Conservation (phyloP, 2,113 vertebrate species). For the Gallinago media region DNA sequence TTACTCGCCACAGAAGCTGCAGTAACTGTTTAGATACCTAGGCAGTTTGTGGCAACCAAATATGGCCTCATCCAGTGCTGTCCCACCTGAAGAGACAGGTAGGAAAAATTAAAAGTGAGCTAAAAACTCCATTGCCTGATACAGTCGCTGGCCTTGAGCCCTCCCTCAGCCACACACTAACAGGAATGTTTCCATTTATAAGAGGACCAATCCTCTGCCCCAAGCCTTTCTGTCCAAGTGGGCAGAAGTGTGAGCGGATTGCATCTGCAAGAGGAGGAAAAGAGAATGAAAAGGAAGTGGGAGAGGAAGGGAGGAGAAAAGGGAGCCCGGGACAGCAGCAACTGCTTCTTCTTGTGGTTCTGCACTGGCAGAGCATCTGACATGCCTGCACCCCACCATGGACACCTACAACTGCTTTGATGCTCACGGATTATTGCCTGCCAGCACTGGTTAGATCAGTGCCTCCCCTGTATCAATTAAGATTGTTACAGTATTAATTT, state of each 20-base stretch:
- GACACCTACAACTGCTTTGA: not conserved
- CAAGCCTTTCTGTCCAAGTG: not conserved
- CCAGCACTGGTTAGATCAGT: not conserved
- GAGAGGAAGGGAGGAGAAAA: not conserved
- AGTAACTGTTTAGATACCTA: too few species aligned
- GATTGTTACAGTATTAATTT: not conserved
- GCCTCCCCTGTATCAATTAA: not conserved
- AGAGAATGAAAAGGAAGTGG: not conserved
- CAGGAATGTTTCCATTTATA: not conserved
- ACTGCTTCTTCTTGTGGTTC: not conserved
- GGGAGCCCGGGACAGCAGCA: not conserved
- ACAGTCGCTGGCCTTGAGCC: not conserved
- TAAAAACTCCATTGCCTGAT: not conserved
- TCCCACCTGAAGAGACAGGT: not conserved
- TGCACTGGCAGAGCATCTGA: not conserved
- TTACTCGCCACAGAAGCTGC: too few species aligned
- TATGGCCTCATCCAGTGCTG: too few species aligned
- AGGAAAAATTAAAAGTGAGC: not conserved
- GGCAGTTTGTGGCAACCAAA: too few species aligned
- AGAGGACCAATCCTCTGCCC: not conserved
- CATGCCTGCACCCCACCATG: accelerated
- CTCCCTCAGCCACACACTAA: not conserved
- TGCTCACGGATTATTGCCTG: not conserved
- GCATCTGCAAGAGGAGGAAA: not conserved
- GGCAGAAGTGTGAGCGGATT: accelerated